Evolutionary conservation across 2,113 vertebrate species (phyloP).

Genomic region (Zapus hudsonius): DNA sequence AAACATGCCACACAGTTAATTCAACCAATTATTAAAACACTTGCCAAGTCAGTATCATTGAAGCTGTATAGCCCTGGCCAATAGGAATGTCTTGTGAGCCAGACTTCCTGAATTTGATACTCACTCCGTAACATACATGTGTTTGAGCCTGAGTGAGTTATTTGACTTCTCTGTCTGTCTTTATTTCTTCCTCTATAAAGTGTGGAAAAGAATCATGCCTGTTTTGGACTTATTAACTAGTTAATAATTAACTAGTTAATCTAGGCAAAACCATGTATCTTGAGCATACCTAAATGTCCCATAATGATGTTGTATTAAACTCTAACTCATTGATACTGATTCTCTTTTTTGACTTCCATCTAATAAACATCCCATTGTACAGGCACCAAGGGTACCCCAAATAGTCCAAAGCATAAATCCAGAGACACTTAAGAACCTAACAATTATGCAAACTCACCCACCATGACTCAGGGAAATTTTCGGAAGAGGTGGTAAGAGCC

Average conservation of each 20-base stretch:
- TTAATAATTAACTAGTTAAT: background rate
- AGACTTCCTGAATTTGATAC: background rate
- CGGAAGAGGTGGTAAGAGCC: too few relatives aligned
- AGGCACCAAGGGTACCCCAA: too few relatives aligned
- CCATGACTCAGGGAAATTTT: too few relatives aligned
- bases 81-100: background rate
- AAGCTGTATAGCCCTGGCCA: background rate
- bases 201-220: background rate
- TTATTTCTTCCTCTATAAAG: constrained; percentile 10
- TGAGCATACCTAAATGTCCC: background rate
- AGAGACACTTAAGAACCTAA: too few relatives aligned
- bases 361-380: too few relatives aligned
- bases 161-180: background rate
- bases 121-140: background rate
- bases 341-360: background rate
- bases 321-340: background rate
- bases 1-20: background rate
- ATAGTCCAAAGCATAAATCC: too few relatives aligned
- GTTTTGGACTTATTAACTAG: background rate
- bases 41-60: background rate
- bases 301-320: background rate
- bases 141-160: background rate
- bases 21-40: constrained; percentile 14
- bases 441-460: too few relatives aligned
- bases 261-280: background rate